Conservation (phyloP, 2,888 invertebrate species). For the Tupiocoris notatus region DNA sequence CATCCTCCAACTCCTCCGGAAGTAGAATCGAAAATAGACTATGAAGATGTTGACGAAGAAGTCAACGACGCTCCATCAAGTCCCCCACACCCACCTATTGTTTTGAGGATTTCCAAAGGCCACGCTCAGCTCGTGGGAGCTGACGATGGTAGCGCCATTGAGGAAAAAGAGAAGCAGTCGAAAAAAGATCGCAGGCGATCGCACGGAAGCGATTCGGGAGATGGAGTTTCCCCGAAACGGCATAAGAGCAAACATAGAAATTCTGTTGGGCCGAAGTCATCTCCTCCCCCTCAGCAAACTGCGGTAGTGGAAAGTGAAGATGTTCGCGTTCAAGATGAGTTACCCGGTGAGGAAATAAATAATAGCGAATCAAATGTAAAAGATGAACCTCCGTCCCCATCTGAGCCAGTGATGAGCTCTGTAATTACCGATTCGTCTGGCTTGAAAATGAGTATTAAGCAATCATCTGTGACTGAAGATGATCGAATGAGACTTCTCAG, state of each 20-base stretch:
- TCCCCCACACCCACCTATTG: slow-evolving; percentile 70
- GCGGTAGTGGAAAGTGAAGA: slow-evolving; percentile 52
- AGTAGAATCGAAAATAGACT: background rate
- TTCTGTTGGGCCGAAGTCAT: slow-evolving; percentile 51
- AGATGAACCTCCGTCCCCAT: slow-evolving; percentile 41
- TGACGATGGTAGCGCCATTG: slow-evolving; percentile 41
- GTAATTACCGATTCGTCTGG: slow-evolving; percentile 44
- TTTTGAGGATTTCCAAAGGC: slow-evolving; percentile 80
- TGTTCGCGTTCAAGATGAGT: slow-evolving; percentile 46
- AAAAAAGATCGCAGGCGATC: slow-evolving; percentile 47
- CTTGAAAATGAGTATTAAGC: background rate
- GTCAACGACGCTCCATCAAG: slow-evolving; percentile 14
- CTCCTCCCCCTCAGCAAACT: slow-evolving; percentile 50
- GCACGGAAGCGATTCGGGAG: slow-evolving; percentile 46
- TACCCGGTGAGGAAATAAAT: slow-evolving; percentile 45
- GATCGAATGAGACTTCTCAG: slow-evolving; percentile 43
- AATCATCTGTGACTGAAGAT: slow-evolving; percentile 17
- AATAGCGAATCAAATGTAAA: background rate
- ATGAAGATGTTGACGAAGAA: background rate
- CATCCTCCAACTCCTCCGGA: slow-evolving; percentile 38
- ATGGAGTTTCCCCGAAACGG: slow-evolving; percentile 48
- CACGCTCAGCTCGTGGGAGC: slow-evolving; percentile 53
- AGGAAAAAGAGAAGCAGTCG: slow-evolving; percentile 32
- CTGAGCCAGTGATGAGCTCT: slow-evolving; percentile 50
- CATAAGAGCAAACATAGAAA: slow-evolving; percentile 51